Evolutionary conservation across 2,113 vertebrate genomes (phyloP), one percentile per base, ranked within the genome.

Genomic region (Hyla sarda): DNA sequence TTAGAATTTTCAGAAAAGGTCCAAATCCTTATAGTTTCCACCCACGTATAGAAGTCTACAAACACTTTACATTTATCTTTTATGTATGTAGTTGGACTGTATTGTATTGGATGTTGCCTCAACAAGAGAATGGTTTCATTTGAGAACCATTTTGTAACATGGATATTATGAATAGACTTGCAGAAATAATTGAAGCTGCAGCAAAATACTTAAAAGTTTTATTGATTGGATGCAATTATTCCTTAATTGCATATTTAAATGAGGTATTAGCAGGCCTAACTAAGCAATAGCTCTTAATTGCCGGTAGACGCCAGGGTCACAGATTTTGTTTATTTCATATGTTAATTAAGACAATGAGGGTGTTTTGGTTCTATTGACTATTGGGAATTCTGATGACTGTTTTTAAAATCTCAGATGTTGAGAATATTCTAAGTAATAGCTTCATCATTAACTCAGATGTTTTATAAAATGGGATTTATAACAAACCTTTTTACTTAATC

Each of bases 231-330:
- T 90, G 95, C 94, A 96, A 96, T 96, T 96, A 96, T 94, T 94
- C 94, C 93, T 95, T 96, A 96, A 96, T 96, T 96, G 95, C 95
- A 94, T 96, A 96, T 96, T 96, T 96, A 95, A 96, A 96, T 95
- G 93, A 95, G 95, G 94, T 95, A 95, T 96, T 96, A 95, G 94
- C 93, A 94, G 94, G 93, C 94, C 95, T 95, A 95, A 95, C 94
- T 96, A 95, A 96, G 95, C 95, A 95, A 95, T 95, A 94, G 93
- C 92, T 95, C 95, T 95, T 96, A 96, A 96, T 96, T 96, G 95
- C 95, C 93, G 92, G 92, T 92, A 94, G 94, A 92, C 95, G 93
- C 95, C 95, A 95, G 95, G 95, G 94, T 95, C 93, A 95, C 95
- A 95, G 94, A 94, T 94, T 95, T 94, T 95, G 95, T 96, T 96